phyloP scores from a whole-genome alignment of 2,113 vertebrate species.

The Raja brachyura region DNA sequence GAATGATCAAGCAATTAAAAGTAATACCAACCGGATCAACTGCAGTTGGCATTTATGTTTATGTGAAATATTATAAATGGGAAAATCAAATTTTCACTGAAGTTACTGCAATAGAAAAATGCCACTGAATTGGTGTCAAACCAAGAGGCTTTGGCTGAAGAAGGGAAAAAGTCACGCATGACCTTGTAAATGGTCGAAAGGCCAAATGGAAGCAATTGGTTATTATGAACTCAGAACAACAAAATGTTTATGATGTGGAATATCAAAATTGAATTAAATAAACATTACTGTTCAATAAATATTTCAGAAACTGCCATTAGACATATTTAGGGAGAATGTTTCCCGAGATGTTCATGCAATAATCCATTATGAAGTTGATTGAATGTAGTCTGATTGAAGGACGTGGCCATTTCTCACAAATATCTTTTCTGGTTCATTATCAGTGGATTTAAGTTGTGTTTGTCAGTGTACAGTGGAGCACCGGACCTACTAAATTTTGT shows the following conservation, averaged over 20 bases:
- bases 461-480: neutral
- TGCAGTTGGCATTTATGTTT: neutral
- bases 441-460: neutral
- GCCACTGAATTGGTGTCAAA: neutral
- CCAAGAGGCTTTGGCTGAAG: neutral
- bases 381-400: neutral
- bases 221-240: neutral
- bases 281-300: neutral
- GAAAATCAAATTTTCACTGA: neutral
- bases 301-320: neutral
- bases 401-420: neutral
- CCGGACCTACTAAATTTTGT: neutral
- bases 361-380: neutral
- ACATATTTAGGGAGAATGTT: neutral
- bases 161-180: neutral
- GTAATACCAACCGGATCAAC: neutral
- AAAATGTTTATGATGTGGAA: neutral
- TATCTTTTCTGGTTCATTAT: neutral
- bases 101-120: neutral
- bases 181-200: neutral
- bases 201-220: neutral
- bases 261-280: neutral
- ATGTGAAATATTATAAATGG: neutral
- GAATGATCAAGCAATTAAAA: neutral
- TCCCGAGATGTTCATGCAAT: neutral